A percentile compares a stretch with the other conserved stretches of the same genome.
Evolutionary conservation across 2,888 invertebrate species (phyloP).

Genomic region (Pristionchus mayeri): DNA sequence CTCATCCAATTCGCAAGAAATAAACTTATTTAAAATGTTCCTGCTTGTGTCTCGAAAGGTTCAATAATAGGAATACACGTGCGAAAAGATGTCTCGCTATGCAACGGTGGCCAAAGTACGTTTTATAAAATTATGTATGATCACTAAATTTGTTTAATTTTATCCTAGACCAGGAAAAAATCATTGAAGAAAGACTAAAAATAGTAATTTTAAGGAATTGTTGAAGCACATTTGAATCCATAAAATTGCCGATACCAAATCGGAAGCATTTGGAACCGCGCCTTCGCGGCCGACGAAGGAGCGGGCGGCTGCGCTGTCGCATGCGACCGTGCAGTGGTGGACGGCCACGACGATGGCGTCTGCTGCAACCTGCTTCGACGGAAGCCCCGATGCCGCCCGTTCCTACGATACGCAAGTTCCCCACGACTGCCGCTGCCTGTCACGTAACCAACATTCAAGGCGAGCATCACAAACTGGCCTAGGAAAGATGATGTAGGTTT

Average conservation of each 20-base stretch:
- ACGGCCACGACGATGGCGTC: neutral
- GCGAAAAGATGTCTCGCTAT: too few relatives aligned
- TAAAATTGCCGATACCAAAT: too few relatives aligned
- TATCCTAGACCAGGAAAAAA: too few relatives aligned
- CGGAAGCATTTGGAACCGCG: neutral
- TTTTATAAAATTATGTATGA: too few relatives aligned
- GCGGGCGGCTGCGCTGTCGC: neutral
- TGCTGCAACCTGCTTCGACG: neutral
- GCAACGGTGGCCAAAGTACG: too few relatives aligned
- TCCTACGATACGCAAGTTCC: neutral
- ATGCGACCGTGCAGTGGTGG: slow-evolving; percentile 37
- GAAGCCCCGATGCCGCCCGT: neutral
- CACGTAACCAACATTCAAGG: neutral
- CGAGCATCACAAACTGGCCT: neutral
- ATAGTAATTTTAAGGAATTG: too few relatives aligned
- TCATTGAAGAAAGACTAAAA: too few relatives aligned
- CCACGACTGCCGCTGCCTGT: slow-evolving; percentile 21
- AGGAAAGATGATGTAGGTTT: neutral
- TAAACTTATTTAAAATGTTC: too few relatives aligned
- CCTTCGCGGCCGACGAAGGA: neutral
- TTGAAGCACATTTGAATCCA: too few relatives aligned
- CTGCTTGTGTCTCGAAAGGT: slow-evolving; percentile 54
- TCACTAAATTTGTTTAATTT: slow-evolving; percentile 58
- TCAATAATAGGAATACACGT: too few relatives aligned
- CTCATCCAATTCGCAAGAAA: slow-evolving; percentile 72